These are phyloP conservation scores for Tribolium freemani DNA, from an alignment of 2,888 invertebrate species.

Conservation along the genomic window DNA sequence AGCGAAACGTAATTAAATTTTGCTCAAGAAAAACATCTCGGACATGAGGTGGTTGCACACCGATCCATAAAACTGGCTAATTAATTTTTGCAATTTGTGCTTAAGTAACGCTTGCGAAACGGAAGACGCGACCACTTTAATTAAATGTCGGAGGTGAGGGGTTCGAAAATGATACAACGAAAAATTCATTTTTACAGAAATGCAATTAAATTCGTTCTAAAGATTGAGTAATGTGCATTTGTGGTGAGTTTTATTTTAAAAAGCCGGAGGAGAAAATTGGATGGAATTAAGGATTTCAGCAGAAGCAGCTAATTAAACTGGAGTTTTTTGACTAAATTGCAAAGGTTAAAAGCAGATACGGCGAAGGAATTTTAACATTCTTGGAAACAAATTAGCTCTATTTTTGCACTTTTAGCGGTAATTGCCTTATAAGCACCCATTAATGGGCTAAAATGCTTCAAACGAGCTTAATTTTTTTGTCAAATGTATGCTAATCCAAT, in stretches of 20 bases:
- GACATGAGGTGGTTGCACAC: slow-evolving; percentile 27
- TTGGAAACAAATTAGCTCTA: no score
- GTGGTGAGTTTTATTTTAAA: not conserved
- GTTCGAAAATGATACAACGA: not conserved
- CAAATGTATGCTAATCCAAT: no score
- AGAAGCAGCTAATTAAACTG: no score
- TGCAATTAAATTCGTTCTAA: not conserved
- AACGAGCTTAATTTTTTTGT: no score
- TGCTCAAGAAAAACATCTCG: slow-evolving; percentile 15
- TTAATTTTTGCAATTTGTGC: slow-evolving; percentile 34
- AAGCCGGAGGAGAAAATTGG: no score
- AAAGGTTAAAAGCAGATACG: no score
- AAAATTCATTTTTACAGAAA: not conserved
- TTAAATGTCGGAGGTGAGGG: slow-evolving; percentile 29
- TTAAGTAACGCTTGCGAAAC: slow-evolving; percentile 35
- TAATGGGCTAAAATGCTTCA: no score
- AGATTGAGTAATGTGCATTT: not conserved
- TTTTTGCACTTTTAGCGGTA: no score
- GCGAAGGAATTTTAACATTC: no score
- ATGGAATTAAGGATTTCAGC: no score
- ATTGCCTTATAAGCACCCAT: no score
- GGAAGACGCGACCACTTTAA: slow-evolving; percentile 21
- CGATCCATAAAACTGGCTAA: slow-evolving; percentile 32
- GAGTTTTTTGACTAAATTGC: no score
- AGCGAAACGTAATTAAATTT: slow-evolving; percentile 35